Evolutionary conservation across 2,888 invertebrate genomes (phyloP).

Genomic region (Drosophila anomalipes): DNA sequence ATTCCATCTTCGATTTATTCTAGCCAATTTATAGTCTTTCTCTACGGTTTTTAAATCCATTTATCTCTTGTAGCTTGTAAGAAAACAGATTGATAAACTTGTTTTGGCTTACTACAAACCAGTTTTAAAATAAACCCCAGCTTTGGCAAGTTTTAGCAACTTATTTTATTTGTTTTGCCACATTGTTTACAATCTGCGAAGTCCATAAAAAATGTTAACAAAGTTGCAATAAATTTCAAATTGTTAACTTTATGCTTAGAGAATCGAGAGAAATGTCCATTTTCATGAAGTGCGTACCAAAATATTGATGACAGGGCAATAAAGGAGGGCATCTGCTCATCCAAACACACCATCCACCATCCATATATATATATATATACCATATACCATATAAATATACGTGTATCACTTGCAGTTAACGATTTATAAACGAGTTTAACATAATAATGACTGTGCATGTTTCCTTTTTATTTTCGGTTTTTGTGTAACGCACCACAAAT

Average conservation of each 20-base stretch:
- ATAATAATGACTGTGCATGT: slow-evolving; percentile 65
- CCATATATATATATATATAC: background rate
- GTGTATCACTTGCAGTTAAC: slow-evolving; percentile 5
- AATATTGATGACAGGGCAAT: slow-evolving; percentile 24
- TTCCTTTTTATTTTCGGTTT: slow-evolving; percentile 27
- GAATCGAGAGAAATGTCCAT: slow-evolving; percentile 3
- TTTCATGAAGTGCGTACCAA: background rate
- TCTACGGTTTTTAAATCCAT: background rate
- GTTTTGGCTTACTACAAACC: background rate
- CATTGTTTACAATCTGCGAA: background rate
- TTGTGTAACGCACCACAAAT: slow-evolving; percentile 42
- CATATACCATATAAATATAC: background rate
- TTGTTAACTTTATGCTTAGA: slow-evolving; percentile 9
- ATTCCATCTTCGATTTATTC: background rate
- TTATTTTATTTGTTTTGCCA: background rate
- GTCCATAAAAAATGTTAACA: background rate
- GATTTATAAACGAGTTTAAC: slow-evolving; percentile 56
- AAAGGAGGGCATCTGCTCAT: slow-evolving; percentile 8
- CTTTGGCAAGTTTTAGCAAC: background rate
- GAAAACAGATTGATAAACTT: background rate
- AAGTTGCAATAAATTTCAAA: background rate
- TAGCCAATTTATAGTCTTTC: background rate
- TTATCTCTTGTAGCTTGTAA: background rate
- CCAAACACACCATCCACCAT: background rate
- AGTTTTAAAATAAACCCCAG: background rate